A percentile compares a stretch with the other conserved stretches of the same genome.
Conservation (phyloP, 1,140 invertebrate genomes). For the Oreohelix idahoensis region DNA sequence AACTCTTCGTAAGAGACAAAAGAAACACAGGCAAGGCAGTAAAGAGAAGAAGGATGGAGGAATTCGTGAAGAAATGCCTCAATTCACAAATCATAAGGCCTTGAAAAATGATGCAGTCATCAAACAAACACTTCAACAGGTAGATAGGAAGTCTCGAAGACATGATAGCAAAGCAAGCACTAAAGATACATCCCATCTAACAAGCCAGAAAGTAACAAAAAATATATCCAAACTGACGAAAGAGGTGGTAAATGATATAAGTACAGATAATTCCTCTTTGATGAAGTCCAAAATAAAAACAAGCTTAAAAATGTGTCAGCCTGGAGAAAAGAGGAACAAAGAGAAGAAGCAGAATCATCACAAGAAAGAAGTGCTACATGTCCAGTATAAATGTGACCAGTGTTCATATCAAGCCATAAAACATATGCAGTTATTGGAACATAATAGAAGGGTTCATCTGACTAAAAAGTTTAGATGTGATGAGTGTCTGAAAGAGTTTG, state of each 20-base stretch:
- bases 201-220: background rate
- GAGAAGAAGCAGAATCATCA: background rate
- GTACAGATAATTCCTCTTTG: background rate
- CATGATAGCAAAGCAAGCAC: background rate
- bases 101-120: no score
- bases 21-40: background rate
- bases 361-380: background rate
- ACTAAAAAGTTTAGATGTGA: conserved; percentile 51
- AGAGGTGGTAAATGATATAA: background rate
- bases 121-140: no score
- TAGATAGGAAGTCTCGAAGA: background rate
- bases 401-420: conserved; percentile 42
- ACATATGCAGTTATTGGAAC: conserved; percentile 37
- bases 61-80: background rate
- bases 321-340: background rate
- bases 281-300: background rate
- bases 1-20: background rate
- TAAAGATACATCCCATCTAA: background rate
- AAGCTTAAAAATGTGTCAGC: background rate
- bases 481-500: conserved; percentile 58
- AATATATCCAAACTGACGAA: background rate
- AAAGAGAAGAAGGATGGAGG: background rate
- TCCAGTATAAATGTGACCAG: conserved; percentile 31
- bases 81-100: background rate
- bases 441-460: conserved; percentile 46